A percentile compares a stretch with the other conserved stretches of the same genome.
These are phyloP conservation scores for Nanger granti DNA, from an alignment of 2,113 vertebrate species.

Conservation along the genomic window DNA sequence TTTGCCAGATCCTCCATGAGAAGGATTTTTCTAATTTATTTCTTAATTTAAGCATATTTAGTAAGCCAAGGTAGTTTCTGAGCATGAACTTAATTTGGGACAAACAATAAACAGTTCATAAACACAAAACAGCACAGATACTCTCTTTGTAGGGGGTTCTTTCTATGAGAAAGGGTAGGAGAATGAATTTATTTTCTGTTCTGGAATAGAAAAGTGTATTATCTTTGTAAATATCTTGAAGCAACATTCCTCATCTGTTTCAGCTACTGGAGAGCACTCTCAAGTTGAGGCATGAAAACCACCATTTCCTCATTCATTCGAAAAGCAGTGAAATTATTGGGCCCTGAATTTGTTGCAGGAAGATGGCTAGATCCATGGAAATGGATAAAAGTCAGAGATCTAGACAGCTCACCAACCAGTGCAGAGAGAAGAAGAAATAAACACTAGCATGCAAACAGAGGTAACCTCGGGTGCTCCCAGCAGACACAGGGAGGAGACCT, in stretches of 20 bases:
- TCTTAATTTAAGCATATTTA: background rate
- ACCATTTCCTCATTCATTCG: background rate
- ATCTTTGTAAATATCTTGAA: background rate
- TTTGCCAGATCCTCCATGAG: background rate
- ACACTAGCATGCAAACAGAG: background rate
- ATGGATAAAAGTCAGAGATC: background rate
- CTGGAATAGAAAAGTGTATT: conserved; percentile 6
- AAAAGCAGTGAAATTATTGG: background rate
- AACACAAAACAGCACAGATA: background rate
- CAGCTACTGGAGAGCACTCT: background rate
- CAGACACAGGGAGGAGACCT: too few species aligned
- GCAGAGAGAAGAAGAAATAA: background rate
- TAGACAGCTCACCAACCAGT: background rate
- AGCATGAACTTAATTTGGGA: background rate
- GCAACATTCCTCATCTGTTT: background rate
- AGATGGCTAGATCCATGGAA: background rate
- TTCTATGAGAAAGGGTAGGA: background rate
- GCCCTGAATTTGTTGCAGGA: background rate
- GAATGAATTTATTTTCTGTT: background rate
- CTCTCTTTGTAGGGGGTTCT: background rate
- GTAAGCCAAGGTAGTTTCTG: background rate
- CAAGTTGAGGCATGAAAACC: background rate
- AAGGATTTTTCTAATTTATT: background rate
- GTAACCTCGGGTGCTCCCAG: background rate
- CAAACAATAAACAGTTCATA: background rate